A percentile compares a stretch with the other conserved stretches of the same genome.
Conservation (phyloP, 2,888 invertebrate species). For the Amaurobius ferox region DNA sequence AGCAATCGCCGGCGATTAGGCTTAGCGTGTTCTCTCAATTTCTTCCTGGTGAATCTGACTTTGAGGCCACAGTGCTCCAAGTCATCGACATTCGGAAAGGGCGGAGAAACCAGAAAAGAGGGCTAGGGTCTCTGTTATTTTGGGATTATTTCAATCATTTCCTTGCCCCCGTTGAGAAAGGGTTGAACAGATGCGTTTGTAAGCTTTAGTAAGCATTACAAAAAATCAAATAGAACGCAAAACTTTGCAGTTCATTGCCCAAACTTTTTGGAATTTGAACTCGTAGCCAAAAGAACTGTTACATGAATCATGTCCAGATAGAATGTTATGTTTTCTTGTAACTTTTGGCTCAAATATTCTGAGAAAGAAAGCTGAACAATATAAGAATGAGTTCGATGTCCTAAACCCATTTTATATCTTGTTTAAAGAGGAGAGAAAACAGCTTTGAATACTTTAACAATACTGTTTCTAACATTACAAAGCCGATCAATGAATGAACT, state of each 20-base stretch:
- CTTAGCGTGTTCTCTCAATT: background rate
- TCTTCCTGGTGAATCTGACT: background rate
- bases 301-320: background rate
- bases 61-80: background rate
- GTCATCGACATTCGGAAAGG: conserved; percentile 3
- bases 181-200: background rate
- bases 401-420: too few species aligned
- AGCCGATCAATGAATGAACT: too few species aligned
- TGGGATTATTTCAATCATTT: background rate
- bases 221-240: background rate
- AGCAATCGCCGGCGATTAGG: background rate
- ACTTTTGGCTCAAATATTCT: too few species aligned
- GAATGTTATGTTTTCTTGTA: too few species aligned
- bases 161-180: conserved; percentile 2
- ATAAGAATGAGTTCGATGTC: too few species aligned
- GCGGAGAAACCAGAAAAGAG: background rate
- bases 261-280: background rate
- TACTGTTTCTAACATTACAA: too few species aligned
- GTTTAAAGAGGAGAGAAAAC: too few species aligned
- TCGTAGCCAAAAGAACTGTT: background rate
- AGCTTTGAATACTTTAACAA: too few species aligned
- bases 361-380: too few species aligned
- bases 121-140: background rate
- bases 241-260: conserved; percentile 3
- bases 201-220: background rate